Percentiles rank a stretch among this genome's conserved stretches.
phyloP scores from a whole-genome alignment of 2,113 vertebrate species.

The Austrofundulus limnaeus region DNA sequence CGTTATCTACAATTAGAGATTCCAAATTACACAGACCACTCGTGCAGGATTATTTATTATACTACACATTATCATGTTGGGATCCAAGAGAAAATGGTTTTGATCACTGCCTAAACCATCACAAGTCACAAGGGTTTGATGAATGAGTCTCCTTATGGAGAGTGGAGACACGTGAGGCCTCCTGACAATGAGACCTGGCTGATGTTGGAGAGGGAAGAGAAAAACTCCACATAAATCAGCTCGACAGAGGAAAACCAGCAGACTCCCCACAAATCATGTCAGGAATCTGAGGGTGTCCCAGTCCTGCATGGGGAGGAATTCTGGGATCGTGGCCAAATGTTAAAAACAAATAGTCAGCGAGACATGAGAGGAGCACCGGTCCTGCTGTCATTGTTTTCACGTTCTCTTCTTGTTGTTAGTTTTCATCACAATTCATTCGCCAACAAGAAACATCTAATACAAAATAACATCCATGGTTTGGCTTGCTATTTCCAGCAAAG shows the following conservation, averaged over 20 bases:
- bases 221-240: slow-evolving; percentile 71
- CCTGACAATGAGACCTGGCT: slow-evolving; percentile 66
- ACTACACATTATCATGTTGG: slow-evolving; percentile 46
- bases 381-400: slow-evolving; percentile 3
- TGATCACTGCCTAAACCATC: slow-evolving; percentile 71
- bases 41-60: no score
- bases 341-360: slow-evolving; percentile 6
- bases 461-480: no score
- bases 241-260: slow-evolving; percentile 53
- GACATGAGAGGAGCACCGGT: slow-evolving; percentile 20
- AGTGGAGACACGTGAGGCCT: slow-evolving; percentile 69
- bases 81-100: slow-evolving; percentile 66
- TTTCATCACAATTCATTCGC: no score
- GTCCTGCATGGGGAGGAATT: slow-evolving; percentile 52
- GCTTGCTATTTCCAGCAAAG: no score
- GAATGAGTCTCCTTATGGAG: slow-evolving; percentile 62
- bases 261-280: slow-evolving; percentile 66
- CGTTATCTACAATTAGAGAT: slow-evolving; percentile 11
- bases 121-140: slow-evolving; percentile 52
- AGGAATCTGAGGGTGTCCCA: slow-evolving; percentile 57
- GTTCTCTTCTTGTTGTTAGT: slow-evolving; percentile 12
- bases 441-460: no score
- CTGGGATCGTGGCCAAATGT: slow-evolving; percentile 64
- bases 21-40: slow-evolving; percentile 4
- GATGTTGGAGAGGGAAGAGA: slow-evolving; percentile 66